Percentiles rank a stretch among this genome's conserved stretches.
Evolutionary conservation across 2,888 invertebrate genomes (phyloP).

Genomic region (Archaeoteleia sp.): DNA sequence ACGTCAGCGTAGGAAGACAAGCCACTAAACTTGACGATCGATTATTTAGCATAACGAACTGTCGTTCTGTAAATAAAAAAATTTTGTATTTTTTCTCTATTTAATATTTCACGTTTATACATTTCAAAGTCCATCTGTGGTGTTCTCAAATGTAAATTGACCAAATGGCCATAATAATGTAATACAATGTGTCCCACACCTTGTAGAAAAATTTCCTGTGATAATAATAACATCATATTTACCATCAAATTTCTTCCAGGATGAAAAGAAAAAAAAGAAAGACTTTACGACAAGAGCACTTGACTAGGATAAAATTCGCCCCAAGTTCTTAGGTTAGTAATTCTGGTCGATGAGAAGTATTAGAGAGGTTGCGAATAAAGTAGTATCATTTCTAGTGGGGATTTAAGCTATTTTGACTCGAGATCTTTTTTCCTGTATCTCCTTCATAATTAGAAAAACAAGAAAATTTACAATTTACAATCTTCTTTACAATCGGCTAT

Average conservation of each 20-base stretch:
- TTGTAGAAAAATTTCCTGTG: no score
- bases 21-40: conserved; percentile 21
- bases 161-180: no score
- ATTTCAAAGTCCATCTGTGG: no score
- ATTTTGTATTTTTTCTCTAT: not conserved
- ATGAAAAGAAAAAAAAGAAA: no score
- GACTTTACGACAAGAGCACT: conserved; percentile 3
- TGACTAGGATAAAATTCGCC: conserved; percentile 8
- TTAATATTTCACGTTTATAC: no score
- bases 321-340: conserved; percentile 21
- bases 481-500: no score
- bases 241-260: no score
- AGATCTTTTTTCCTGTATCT: conserved; percentile 3
- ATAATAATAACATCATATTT: no score
- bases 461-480: no score
- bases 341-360: conserved; percentile 24
- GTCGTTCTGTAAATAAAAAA: not conserved
- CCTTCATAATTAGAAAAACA: not conserved
- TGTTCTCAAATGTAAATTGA: no score
- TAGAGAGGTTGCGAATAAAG: conserved; percentile 20
- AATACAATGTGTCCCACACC: no score
- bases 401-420: conserved; percentile 14
- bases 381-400: conserved; percentile 21
- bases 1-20: conserved; percentile 18
- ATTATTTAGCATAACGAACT: conserved; percentile 16